Evolutionary conservation across 1,140 invertebrate genomes (phyloP).

Genomic region (Kradibia gibbosae): DNA sequence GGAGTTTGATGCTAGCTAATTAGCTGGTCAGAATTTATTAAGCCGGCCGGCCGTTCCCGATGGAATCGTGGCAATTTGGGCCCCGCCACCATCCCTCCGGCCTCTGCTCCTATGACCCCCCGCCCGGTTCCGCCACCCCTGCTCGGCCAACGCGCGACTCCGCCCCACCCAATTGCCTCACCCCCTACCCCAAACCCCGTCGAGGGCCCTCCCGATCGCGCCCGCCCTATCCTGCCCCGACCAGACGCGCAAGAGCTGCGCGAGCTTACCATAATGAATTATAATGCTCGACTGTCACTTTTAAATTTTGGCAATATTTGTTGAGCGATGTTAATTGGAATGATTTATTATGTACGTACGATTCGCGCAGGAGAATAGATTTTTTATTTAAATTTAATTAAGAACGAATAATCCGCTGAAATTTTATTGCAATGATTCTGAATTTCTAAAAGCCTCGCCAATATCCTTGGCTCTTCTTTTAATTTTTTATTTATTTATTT

Average conservation of each 20-base stretch:
- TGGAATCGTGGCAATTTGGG: background rate
- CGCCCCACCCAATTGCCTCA: background rate
- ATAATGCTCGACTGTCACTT: background rate
- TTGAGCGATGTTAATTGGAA: slow-evolving; percentile 9
- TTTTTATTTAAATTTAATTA: slow-evolving; percentile 19
- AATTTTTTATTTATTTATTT: background rate
- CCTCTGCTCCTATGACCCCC: background rate
- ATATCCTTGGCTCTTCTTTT: background rate
- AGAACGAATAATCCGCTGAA: background rate
- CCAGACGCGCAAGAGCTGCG: too few relatives aligned
- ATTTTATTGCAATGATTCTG: background rate
- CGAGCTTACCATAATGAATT: slow-evolving; percentile 1
- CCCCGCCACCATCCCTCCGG: background rate
- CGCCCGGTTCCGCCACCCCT: background rate
- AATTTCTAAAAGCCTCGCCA: background rate
- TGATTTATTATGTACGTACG: slow-evolving; percentile 6
- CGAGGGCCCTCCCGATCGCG: too few relatives aligned
- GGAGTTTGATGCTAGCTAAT: background rate
- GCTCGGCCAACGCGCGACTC: too few relatives aligned
- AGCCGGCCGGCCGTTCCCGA: background rate
- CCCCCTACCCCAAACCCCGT: background rate
- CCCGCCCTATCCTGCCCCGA: too few relatives aligned
- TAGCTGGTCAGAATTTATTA: background rate
- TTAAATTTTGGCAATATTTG: slow-evolving; percentile 3
- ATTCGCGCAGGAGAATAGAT: background rate